phyloP scores from a whole-genome alignment of 2,797 vertebrate genomes.

The Urosaurus nigricauda region DNA sequence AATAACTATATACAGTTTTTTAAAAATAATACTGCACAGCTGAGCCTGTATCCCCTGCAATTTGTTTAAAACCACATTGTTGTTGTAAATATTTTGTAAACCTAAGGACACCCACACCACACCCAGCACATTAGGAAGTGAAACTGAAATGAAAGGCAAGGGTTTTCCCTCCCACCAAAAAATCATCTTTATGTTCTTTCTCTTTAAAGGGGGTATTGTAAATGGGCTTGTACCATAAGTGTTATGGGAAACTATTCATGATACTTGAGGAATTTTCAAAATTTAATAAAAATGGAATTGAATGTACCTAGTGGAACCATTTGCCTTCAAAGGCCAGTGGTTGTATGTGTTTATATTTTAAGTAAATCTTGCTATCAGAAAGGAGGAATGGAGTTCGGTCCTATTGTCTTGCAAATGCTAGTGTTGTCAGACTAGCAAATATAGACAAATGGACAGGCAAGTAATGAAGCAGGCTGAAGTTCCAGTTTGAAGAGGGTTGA shows the following conservation, averaged over 20 bases:
- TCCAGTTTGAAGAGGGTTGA: neutral
- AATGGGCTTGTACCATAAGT: conserved; percentile 8
- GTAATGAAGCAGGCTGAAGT: neutral
- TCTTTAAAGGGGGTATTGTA: neutral
- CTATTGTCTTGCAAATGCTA: neutral
- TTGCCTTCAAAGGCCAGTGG: conserved; percentile 18
- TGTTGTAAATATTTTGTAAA: neutral
- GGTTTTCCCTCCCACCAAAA: neutral
- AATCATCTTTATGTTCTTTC: neutral
- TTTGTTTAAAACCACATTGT: neutral
- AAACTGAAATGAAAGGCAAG: neutral
- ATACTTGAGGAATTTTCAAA: conserved; percentile 7
- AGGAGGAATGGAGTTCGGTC: conserved; percentile 24
- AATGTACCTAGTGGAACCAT: neutral
- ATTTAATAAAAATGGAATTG: neutral
- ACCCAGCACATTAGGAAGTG: no score
- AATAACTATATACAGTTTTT: no score
- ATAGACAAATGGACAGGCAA: no score
- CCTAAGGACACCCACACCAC: neutral
- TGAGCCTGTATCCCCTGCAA: no score
- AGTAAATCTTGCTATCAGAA: conserved; percentile 6
- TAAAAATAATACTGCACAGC: no score
- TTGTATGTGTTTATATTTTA: conserved; percentile 31
- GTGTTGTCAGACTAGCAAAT: neutral
- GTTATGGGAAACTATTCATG: neutral